A percentile compares a stretch with the other conserved stretches of the same genome.
These are phyloP conservation scores for Drosophila formosana DNA, from an alignment of 2,888 invertebrate genomes.

Conservation along the genomic window DNA sequence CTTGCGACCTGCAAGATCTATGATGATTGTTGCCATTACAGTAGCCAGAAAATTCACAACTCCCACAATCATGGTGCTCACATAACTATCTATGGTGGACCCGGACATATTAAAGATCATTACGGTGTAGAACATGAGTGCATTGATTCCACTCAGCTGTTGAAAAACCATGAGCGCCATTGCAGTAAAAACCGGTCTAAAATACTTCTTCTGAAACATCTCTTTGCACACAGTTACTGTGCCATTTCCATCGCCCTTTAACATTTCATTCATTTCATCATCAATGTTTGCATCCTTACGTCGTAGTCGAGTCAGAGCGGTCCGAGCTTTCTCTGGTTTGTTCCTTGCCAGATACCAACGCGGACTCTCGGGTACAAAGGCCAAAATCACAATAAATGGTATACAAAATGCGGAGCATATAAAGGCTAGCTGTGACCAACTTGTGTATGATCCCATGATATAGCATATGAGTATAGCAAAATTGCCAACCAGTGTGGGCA, in stretches of 20 bases:
- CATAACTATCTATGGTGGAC: constrained; percentile 86
- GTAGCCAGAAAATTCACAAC: constrained; percentile 88
- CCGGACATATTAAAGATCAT: constrained; percentile 88
- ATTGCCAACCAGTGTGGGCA: constrained; percentile 92
- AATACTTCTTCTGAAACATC: constrained; percentile 85
- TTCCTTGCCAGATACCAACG: constrained; percentile 87
- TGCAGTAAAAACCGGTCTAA: constrained; percentile 88
- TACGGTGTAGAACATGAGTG: constrained; percentile 91
- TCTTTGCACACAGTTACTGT: constrained; percentile 82
- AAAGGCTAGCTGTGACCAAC: constrained; percentile 53
- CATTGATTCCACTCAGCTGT: constrained; percentile 92
- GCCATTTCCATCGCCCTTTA: constrained; percentile 80
- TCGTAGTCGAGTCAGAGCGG: constrained; percentile 89
- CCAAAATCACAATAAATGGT: constrained; percentile 88
- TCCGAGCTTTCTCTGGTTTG: constrained; percentile 87
- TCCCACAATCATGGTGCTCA: constrained; percentile 91
- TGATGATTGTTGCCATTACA: constrained; percentile 89
- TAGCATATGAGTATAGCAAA: constrained; percentile 92
- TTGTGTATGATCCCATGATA: constrained; percentile 85
- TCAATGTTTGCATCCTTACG: constrained; percentile 89
- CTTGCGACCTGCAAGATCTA: constrained; percentile 91
- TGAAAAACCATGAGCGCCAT: constrained; percentile 93
- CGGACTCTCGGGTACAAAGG: constrained; percentile 94
- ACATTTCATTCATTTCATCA: constrained; percentile 85
- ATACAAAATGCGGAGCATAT: constrained; percentile 84